Conservation (phyloP, 1,140 invertebrate genomes). For the Drosophila parvula region DNA sequence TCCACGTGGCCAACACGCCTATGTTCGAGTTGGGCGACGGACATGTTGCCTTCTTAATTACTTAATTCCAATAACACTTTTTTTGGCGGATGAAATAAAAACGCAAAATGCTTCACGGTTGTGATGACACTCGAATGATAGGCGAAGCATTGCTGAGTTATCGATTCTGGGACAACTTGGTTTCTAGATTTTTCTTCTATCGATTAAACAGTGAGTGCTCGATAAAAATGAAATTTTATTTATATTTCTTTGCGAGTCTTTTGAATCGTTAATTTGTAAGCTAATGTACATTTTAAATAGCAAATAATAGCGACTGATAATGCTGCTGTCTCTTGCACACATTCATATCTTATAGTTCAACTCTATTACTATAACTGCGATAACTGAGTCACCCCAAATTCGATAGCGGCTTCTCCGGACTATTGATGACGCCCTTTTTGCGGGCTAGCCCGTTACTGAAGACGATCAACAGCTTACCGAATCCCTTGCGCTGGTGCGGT, state of each 20-base stretch:
- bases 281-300: too few species aligned
- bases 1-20: constrained; percentile 13
- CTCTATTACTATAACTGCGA: constrained; percentile 97
- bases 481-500: constrained; percentile 98
- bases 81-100: not conserved
- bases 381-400: constrained; percentile 98
- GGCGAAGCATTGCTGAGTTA: not conserved
- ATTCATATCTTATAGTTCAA: too few species aligned
- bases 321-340: too few species aligned
- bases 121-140: constrained; percentile 7
- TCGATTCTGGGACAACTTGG: not conserved
- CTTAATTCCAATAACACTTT: not conserved
- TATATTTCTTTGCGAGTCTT: too few species aligned
- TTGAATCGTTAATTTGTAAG: too few species aligned
- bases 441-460: constrained; percentile 97
- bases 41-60: constrained; percentile 5
- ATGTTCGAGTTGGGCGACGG: constrained; percentile 29
- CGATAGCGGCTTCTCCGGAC: constrained; percentile 98
- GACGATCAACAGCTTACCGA: constrained; percentile 98
- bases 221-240: not conserved
- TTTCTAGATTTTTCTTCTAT: constrained; percentile 1
- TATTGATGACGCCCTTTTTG: constrained; percentile 95
- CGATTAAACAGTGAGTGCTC: not conserved
- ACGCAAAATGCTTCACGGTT: constrained; percentile 2
- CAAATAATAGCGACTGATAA: too few species aligned